Conservation (phyloP, 1,140 invertebrate genomes). For the Drosophila nannoptera region DNA sequence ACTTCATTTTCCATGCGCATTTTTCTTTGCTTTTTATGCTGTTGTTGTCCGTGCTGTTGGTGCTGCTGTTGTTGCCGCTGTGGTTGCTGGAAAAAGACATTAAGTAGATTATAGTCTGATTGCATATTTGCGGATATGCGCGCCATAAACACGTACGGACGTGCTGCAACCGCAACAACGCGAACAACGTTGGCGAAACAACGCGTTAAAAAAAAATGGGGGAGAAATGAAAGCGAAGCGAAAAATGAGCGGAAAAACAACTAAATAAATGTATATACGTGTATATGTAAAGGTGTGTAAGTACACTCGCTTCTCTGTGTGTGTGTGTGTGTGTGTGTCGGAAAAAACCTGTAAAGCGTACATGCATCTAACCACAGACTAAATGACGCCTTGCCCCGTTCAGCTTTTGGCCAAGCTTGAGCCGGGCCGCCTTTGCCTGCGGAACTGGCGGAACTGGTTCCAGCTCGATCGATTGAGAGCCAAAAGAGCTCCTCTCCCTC, state of each 20-base stretch:
- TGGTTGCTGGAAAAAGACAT: conserved; percentile 67
- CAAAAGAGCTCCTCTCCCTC: neutral
- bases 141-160: conserved; percentile 77
- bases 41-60: conserved; percentile 24
- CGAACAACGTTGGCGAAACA: conserved; percentile 40
- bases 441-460: conserved; percentile 10
- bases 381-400: conserved; percentile 56
- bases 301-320: conserved; percentile 11
- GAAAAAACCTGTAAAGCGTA: conserved; percentile 61
- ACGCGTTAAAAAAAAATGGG: conserved; percentile 28
- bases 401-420: conserved; percentile 2
- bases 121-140: conserved; percentile 78
- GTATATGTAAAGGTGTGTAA: conserved; percentile 6
- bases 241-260: conserved; percentile 47
- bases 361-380: conserved; percentile 74
- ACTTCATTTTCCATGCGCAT: conserved; percentile 63
- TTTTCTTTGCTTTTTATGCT: conserved; percentile 28
- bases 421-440: neutral
- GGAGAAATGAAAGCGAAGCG: conserved; percentile 3
- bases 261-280: conserved; percentile 7
- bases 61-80: conserved; percentile 1
- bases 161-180: conserved; percentile 74
- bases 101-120: conserved; percentile 78
- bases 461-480: conserved; percentile 1
- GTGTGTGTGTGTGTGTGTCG: conserved; percentile 29